phyloP scores from a whole-genome alignment of 2,888 invertebrate genomes.

The Punctoribates punctum region DNA sequence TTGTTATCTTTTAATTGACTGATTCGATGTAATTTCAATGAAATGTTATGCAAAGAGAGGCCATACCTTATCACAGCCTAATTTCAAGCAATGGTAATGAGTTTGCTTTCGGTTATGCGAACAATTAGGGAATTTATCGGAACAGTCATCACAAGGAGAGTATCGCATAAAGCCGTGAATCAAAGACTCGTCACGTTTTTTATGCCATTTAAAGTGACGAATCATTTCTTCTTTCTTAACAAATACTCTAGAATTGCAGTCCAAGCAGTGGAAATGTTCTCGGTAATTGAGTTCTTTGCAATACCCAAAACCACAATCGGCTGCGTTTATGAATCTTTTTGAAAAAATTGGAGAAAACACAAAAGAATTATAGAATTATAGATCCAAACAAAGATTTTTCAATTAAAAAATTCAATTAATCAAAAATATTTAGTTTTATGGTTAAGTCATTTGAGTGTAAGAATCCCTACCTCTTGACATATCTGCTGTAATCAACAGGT shows the following conservation, averaged over 20 bases:
- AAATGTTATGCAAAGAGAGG: neutral
- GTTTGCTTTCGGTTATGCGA: conserved; percentile 91
- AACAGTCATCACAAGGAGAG: conserved; percentile 91
- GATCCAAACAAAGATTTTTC: neutral
- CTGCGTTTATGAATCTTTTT: conserved; percentile 64
- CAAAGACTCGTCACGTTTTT: conserved; percentile 92
- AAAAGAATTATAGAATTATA: neutral
- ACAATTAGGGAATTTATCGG: conserved; percentile 74
- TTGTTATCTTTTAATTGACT: neutral
- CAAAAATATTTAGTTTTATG: neutral
- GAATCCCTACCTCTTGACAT: conserved; percentile 66
- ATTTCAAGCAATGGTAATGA: conserved; percentile 93
- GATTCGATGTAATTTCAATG: neutral
- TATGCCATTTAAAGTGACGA: conserved; percentile 98
- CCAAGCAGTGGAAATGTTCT: conserved; percentile 90
- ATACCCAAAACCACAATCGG: conserved; percentile 77
- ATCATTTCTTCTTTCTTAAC: conserved; percentile 99
- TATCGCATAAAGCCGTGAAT: conserved; percentile 93
- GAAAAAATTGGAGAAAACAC: neutral
- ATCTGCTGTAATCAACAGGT: conserved; percentile 77
- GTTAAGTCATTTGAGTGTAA: conserved; percentile 25
- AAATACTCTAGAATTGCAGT: conserved; percentile 75
- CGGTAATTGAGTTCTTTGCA: conserved; percentile 84
- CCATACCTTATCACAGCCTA: conserved; percentile 61
- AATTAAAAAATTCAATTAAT: neutral